Conservation (phyloP, 2,113 vertebrate genomes). For the Dasyprocta punctata region DNA sequence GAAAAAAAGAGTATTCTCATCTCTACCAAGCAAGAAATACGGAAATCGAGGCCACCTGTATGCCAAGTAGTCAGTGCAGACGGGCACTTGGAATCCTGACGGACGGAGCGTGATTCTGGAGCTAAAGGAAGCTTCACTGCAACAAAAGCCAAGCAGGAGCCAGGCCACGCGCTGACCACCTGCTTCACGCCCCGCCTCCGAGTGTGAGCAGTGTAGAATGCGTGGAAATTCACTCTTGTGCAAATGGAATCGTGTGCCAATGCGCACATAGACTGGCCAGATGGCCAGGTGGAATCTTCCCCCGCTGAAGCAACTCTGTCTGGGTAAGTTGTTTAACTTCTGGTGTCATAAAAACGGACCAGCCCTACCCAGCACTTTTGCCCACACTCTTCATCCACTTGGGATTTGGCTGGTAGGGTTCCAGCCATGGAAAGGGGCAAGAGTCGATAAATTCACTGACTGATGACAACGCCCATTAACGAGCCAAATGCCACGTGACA, state of each 20-base stretch:
- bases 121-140: not conserved
- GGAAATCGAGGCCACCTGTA: not conserved
- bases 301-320: not conserved
- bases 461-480: not conserved
- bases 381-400: not conserved
- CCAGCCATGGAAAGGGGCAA: not conserved
- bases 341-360: fast-evolving
- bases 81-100: not conserved
- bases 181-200: not conserved
- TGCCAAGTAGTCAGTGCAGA: not conserved
- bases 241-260: no score
- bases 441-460: not conserved
- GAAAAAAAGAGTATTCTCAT: not conserved
- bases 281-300: no score
- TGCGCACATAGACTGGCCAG: fast-evolving
- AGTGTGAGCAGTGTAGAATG: fast-evolving
- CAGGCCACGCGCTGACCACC: fast-evolving
- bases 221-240: not conserved
- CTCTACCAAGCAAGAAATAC: fast-evolving
- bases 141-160: not conserved
- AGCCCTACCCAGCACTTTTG: fast-evolving
- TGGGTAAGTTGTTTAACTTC: not conserved
- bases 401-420: not conserved
- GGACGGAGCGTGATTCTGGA: not conserved
- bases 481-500: not conserved